Evolutionary conservation across 2,113 vertebrate genomes (phyloP).

Genomic region (Eupsittula cactorum): DNA sequence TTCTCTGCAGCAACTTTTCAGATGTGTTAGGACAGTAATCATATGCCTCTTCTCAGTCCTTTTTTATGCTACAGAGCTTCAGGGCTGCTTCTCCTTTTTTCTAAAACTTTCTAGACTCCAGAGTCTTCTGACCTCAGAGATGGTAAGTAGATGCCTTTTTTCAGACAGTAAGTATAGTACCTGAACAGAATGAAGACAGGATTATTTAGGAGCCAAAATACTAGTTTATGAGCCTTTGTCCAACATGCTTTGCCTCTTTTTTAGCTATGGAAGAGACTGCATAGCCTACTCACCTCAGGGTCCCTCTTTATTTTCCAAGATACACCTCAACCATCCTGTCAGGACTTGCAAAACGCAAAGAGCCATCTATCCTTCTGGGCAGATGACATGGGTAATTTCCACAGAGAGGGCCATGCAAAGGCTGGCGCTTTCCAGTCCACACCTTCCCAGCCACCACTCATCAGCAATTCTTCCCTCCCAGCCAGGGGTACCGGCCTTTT

Average conservation of each 20-base stretch:
- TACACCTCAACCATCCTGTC: not conserved
- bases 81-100: not conserved
- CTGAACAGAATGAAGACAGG: not conserved
- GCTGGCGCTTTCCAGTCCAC: not conserved
- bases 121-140: not conserved
- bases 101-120: not conserved
- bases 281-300: not conserved
- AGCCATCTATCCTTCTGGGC: not conserved
- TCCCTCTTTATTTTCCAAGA: not conserved
- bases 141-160: not conserved
- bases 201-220: not conserved
- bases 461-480: not conserved
- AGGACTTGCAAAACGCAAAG: not conserved
- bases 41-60: not conserved
- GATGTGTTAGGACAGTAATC: not conserved
- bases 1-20: not conserved
- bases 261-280: not conserved
- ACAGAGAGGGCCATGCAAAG: fast-evolving
- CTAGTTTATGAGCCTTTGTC: not conserved
- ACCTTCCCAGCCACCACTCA: not conserved
- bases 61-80: not conserved
- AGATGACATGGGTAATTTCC: not conserved
- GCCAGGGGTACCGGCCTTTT: not conserved
- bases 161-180: not conserved
- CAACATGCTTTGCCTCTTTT: not conserved